Percentiles rank a stretch among this genome's conserved stretches.
Evolutionary conservation across 2,888 invertebrate genomes (phyloP).

Genomic region (Lycia hirtaria): DNA sequence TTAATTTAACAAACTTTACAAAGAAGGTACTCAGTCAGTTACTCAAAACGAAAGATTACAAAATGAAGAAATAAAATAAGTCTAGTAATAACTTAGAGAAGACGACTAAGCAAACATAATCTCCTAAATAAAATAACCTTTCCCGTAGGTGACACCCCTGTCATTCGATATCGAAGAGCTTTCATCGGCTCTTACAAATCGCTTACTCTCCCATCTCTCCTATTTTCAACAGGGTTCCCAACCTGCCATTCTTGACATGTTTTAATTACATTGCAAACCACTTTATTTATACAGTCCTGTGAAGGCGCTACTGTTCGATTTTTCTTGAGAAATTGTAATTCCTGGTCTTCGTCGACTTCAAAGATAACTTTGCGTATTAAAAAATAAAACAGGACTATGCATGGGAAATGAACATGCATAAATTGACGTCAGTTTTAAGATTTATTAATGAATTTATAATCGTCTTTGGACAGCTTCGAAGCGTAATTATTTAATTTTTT

Average conservation of each 20-base stretch:
- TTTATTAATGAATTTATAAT: conserved; percentile 42
- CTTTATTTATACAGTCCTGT: not conserved
- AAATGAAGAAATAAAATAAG: too few relatives aligned
- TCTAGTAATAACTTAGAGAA: not conserved
- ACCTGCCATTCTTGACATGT: conserved; percentile 28
- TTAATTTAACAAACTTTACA: too few relatives aligned
- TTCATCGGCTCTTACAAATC: conserved; percentile 81
- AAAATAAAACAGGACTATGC: conserved; percentile 35
- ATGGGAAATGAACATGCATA: conserved; percentile 39
- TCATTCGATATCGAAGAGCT: conserved; percentile 72
- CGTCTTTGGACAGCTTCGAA: conserved; percentile 23
- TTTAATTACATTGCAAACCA: conserved; percentile 34
- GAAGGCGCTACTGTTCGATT: not conserved
- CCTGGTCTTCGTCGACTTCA: not conserved
- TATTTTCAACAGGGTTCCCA: conserved; percentile 42
- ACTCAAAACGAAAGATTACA: too few relatives aligned
- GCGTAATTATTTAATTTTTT: conserved; percentile 40
- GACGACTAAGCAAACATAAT: conserved; percentile 19
- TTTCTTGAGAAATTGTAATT: not conserved
- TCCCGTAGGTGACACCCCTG: conserved; percentile 73
- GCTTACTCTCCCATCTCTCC: conserved; percentile 60
- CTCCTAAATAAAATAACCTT: conserved; percentile 1
- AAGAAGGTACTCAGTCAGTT: too few relatives aligned
- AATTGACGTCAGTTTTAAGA: conserved; percentile 38
- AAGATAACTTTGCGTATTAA: not conserved